A percentile compares a stretch with the other conserved stretches of the same genome.
Conservation (phyloP, 1,140 invertebrate genomes). For the Caenorhabditis briggsae region DNA sequence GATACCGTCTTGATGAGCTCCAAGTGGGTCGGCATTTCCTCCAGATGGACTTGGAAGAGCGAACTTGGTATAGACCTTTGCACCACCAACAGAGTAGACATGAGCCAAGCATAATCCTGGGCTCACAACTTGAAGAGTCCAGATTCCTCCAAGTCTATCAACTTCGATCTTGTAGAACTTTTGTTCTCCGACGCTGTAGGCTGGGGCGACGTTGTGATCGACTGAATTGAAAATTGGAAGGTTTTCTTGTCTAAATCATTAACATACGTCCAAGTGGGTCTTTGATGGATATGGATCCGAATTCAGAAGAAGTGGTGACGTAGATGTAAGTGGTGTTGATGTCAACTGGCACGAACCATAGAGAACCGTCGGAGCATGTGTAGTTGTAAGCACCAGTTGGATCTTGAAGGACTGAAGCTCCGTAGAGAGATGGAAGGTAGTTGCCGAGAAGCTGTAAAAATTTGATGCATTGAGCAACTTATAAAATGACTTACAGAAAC, state of each 20-base stretch:
- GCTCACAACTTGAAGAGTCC: conserved; percentile 44
- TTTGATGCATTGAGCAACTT: neutral
- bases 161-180: conserved; percentile 54
- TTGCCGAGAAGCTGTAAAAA: conserved; percentile 46
- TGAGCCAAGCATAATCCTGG: conserved; percentile 60
- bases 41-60: conserved; percentile 22
- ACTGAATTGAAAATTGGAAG: neutral
- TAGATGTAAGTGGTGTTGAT: conserved; percentile 58
- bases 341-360: conserved; percentile 57
- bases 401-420: conserved; percentile 52
- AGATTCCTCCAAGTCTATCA: conserved; percentile 36
- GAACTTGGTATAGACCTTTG: conserved; percentile 61
- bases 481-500: conserved; percentile 20
- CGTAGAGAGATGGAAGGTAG: conserved; percentile 60
- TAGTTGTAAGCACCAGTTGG: conserved; percentile 54
- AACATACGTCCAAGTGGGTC: conserved; percentile 28
- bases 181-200: conserved; percentile 40
- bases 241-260: neutral
- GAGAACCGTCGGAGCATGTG: neutral
- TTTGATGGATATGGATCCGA: conserved; percentile 41
- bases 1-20: conserved; percentile 54
- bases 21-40: conserved; percentile 45
- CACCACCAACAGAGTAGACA: conserved; percentile 53
- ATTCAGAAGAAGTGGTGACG: conserved; percentile 29
- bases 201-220: neutral